Percentiles rank a stretch among this genome's conserved stretches.
phyloP scores from a whole-genome alignment of 2,888 invertebrate genomes.

The Pseudococcus jackbeardsleyi region DNA sequence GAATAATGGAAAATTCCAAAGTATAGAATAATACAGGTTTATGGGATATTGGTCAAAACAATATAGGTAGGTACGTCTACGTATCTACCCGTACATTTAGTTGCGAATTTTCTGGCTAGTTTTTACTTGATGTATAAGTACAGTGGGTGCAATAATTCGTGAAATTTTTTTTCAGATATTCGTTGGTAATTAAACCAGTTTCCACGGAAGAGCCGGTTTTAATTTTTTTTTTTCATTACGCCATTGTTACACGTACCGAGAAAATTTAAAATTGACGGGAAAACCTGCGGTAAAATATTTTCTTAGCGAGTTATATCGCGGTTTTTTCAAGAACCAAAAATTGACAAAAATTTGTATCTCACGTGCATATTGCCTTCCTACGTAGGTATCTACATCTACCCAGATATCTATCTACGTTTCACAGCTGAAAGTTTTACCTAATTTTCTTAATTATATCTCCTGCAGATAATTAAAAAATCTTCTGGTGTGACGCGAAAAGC shows the following conservation, averaged over 20 bases:
- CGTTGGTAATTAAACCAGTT: constrained; percentile 42
- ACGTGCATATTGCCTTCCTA: neutral
- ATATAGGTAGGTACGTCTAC: too few relatives aligned
- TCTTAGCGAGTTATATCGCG: neutral
- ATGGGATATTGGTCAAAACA: neutral
- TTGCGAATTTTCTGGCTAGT: neutral
- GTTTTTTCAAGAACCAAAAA: neutral
- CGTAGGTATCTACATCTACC: too few relatives aligned
- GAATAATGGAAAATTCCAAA: neutral
- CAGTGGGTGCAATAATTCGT: neutral
- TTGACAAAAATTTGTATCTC: neutral
- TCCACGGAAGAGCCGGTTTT: constrained; percentile 19
- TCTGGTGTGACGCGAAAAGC: too few relatives aligned
- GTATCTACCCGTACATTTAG: neutral
- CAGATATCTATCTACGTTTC: too few relatives aligned
- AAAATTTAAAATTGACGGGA: constrained; percentile 44
- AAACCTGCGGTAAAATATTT: constrained; percentile 1
- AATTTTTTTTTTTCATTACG: constrained; percentile 8
- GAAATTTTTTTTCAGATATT: neutral
- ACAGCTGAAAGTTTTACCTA: too few relatives aligned
- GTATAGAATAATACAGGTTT: neutral
- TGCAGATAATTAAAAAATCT: too few relatives aligned
- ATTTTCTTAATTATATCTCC: too few relatives aligned
- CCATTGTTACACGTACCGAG: constrained; percentile 25
- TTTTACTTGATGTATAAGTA: neutral